Base-by-base conservation (phyloP, 1,140 invertebrate species). In the Mamestra configurata region DNA sequence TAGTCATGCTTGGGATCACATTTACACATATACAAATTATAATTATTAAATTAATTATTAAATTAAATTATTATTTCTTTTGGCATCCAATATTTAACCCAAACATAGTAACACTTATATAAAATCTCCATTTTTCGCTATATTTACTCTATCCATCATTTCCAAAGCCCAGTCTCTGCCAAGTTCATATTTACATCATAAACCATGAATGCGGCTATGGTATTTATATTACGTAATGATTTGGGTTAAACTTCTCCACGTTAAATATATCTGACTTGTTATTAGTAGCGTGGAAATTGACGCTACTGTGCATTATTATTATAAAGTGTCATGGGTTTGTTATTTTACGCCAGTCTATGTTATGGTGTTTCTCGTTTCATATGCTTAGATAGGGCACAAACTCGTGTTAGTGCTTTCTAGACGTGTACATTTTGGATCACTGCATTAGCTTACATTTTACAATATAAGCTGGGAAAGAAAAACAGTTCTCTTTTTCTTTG, bases 131-230 rank as follows among this genome's bases (percentile, higher is more conserved):
- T 53, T 11, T 4, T 20, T 55, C 13, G 43, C 0, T 15, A 4
- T 1, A 46, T 24, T 55, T 7, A 24, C 20, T 55, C 6, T 55
- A 2, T 24, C 53, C 7, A 11, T 24, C 1, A 55, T 11, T 55
- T 55, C 53, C 6, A 24, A 10, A 10, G 7, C 18, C 4, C 20
- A 55, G 20, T 10, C 20, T 4, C 53, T 55, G 53, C 53, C 59
- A 64, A 64, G 59, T 31, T 64, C 59, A 64, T 64, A 64, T 64
- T 64, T 40, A 37, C 59, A 64, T 37, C 59, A n/a, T 40, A 64
- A 37, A 64, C 59, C 35, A 20, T 64, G 59, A 64, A 64, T 40
- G 59, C 31, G 31, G 59, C 35, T n/a, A 27, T 15, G 18, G 59
- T 64, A 20, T 37, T 20, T 64, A 64, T 20, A 64, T 64, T 40